phyloP scores from a whole-genome alignment of 92 coral and sea anemone genomes.

The Palythoa heliodiscus region DNA sequence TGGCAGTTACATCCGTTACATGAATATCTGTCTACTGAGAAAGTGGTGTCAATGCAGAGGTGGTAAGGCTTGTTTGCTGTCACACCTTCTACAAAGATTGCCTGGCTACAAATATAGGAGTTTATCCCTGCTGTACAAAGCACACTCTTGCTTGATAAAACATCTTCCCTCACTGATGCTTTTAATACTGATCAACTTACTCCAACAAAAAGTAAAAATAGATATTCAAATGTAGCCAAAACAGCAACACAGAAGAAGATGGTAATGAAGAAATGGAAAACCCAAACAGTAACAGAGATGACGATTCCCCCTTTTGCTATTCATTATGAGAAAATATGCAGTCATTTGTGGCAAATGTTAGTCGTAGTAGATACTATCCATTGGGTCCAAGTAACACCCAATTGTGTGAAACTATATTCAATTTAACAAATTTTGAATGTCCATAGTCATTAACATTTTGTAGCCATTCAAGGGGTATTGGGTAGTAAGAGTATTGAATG shows the following conservation, averaged over 20 bases:
- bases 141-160: background rate
- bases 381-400: too few species aligned
- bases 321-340: background rate
- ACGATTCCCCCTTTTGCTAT: background rate
- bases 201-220: background rate
- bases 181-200: background rate
- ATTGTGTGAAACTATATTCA: too few species aligned
- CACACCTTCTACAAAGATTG: background rate
- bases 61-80: background rate
- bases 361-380: too few species aligned
- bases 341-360: too few species aligned
- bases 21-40: background rate
- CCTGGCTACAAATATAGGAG: background rate
- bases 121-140: background rate
- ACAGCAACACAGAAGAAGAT: background rate
- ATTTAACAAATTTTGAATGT: too few species aligned
- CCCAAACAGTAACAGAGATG: background rate
- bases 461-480: too few species aligned
- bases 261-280: slow-evolving; percentile 3
- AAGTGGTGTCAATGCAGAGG: slow-evolving; percentile 5
- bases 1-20: slow-evolving; percentile 4
- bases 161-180: background rate
- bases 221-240: background rate
- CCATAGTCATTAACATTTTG: too few species aligned
- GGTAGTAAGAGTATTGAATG: too few species aligned